These are phyloP conservation scores for Orientallactaga sibirica DNA, from an alignment of 2,797 vertebrate species.

Conservation along the genomic window DNA sequence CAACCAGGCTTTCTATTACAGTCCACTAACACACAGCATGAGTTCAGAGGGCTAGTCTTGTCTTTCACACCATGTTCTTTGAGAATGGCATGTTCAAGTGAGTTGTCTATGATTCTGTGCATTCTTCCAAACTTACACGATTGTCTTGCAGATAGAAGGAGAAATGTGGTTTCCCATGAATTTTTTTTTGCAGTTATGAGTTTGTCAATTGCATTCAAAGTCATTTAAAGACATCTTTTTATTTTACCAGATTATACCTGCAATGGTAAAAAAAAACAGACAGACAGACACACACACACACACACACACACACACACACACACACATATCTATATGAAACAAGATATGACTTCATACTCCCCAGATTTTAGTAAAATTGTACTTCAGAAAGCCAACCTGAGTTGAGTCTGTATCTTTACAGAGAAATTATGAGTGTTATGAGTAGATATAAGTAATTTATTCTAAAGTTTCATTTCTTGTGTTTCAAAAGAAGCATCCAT, in stretches of 20 bases:
- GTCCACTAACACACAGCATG: conserved; percentile 36
- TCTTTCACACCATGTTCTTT: conserved; percentile 43
- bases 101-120: conserved; percentile 21
- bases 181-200: not conserved
- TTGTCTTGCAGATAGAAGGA: conserved; percentile 31
- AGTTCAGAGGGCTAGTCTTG: not conserved
- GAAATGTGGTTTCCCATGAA: not conserved
- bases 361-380: conserved; percentile 11
- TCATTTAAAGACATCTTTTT: conserved; percentile 24
- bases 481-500: not conserved
- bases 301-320: too few species aligned
- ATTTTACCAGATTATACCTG: conserved; percentile 4
- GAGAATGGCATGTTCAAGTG: conserved; percentile 43
- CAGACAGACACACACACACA: too few species aligned
- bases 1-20: conserved; percentile 5
- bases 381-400: conserved; percentile 32
- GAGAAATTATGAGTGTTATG: not conserved
- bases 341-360: not conserved
- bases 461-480: not conserved
- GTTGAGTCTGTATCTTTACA: not conserved
- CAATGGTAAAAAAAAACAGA: not conserved
- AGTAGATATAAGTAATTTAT: not conserved
- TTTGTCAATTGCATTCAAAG: conserved; percentile 9
- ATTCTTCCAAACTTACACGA: conserved; percentile 24
- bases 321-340: too few species aligned